Conservation (phyloP, 2,888 invertebrate genomes). For the Prenolepis imparis region DNA sequence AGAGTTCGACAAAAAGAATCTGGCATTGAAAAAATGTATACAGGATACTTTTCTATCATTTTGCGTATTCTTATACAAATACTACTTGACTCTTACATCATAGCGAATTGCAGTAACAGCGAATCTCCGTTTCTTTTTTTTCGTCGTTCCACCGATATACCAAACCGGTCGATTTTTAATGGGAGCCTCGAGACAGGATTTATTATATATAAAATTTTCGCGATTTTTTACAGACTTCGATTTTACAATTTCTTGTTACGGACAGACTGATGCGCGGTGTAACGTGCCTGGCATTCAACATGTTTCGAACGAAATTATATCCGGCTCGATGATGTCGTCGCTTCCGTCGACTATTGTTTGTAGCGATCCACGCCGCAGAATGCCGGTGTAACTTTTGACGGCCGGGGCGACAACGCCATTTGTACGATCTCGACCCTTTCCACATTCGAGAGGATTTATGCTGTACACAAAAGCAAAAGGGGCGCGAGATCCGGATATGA, state of each 20-base stretch:
- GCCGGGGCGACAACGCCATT: slow-evolving; percentile 33
- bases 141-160: not conserved
- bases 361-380: slow-evolving; percentile 21
- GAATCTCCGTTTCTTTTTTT: not conserved
- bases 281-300: slow-evolving; percentile 19
- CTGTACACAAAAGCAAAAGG: slow-evolving; percentile 36
- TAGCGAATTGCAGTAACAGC: not conserved
- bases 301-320: slow-evolving; percentile 46
- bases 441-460: not conserved
- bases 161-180: not conserved
- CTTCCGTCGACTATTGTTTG: slow-evolving; percentile 49
- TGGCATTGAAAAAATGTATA: not conserved
- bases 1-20: not conserved
- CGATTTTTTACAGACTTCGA: slow-evolving; percentile 19
- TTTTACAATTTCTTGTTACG: slow-evolving; percentile 42
- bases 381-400: slow-evolving; percentile 42
- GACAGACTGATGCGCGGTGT: not conserved
- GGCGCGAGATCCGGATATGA: slow-evolving; percentile 35
- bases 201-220: slow-evolving; percentile 10
- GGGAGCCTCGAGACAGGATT: not conserved
- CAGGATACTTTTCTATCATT: not conserved
- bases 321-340: slow-evolving; percentile 36
- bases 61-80: not conserved
- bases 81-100: not conserved
- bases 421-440: slow-evolving; percentile 15